Conservation (phyloP, 2,888 invertebrate species). For the Cheilosia pagana region DNA sequence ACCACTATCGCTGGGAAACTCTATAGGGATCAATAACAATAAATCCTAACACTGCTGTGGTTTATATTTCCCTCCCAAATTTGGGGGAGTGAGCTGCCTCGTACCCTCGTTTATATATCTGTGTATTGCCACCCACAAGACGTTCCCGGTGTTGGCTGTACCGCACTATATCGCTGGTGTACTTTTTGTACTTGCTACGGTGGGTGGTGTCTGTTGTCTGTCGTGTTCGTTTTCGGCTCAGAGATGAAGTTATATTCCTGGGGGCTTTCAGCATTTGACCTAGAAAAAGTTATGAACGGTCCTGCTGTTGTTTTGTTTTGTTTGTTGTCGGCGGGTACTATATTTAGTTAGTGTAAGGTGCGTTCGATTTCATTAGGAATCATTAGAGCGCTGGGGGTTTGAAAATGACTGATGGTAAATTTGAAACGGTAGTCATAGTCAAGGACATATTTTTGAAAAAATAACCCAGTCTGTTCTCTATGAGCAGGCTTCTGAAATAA, state of each 20-base stretch:
- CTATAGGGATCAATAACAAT: conserved; percentile 72
- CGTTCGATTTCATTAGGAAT: conserved; percentile 34
- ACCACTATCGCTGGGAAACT: conserved; percentile 64
- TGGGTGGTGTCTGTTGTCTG: conserved; percentile 5
- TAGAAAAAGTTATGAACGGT: conserved; percentile 49
- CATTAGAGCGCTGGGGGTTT: conserved; percentile 21
- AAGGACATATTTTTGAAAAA: no score
- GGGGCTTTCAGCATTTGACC: conserved; percentile 48
- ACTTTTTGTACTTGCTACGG: conserved; percentile 15
- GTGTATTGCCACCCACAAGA: conserved; percentile 25
- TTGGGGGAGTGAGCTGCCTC: conserved; percentile 4
- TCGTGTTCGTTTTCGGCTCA: conserved; percentile 10
- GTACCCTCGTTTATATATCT: conserved; percentile 16
- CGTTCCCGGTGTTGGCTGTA: not conserved
- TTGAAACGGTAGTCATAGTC: not conserved
- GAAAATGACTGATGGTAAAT: conserved; percentile 2
- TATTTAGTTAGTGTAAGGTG: not conserved
- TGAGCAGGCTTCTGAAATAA: no score
- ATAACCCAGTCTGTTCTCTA: no score
- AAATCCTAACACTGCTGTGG: conserved; percentile 74
- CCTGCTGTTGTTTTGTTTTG: not conserved
- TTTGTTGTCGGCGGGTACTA: not conserved
- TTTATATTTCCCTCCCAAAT: conserved; percentile 54
- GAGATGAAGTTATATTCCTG: conserved; percentile 49
- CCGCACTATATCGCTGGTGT: conserved; percentile 16